phyloP scores from a whole-genome alignment of 2,797 vertebrate genomes.

The Aplochiton taeniatus region DNA sequence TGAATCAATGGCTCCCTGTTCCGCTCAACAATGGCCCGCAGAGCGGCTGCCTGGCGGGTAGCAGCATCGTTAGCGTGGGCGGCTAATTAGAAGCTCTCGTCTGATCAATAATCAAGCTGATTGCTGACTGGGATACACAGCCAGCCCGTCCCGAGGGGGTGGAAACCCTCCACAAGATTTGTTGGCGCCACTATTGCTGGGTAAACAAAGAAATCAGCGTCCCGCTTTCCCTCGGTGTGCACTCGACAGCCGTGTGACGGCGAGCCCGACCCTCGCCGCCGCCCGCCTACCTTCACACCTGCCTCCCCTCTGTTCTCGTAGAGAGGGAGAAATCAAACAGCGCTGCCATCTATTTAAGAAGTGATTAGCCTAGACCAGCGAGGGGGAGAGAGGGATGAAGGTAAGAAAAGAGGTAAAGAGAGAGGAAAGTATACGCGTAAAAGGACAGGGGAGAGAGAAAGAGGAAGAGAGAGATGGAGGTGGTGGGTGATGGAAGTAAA shows the following conservation, averaged over 20 bases:
- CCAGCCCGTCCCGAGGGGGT: conserved; percentile 49
- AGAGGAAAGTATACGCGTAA: neutral
- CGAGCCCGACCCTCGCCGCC: conserved; percentile 2
- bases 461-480: conserved; percentile 29
- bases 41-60: conserved; percentile 42
- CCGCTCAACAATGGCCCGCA: conserved; percentile 59
- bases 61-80: conserved; percentile 68
- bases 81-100: conserved; percentile 72
- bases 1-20: conserved; percentile 69
- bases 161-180: conserved; percentile 67
- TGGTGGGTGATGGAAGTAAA: conserved; percentile 63
- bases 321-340: conserved; percentile 52
- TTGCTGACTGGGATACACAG: conserved; percentile 69
- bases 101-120: conserved; percentile 76
- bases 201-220: conserved; percentile 74
- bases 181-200: conserved; percentile 63
- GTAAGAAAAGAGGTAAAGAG: neutral
- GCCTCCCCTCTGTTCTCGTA: conserved; percentile 35
- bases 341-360: conserved; percentile 65
- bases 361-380: conserved; percentile 71
- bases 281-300: neutral
- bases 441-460: conserved; percentile 23
- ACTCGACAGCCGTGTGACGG: conserved; percentile 56
- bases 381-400: conserved; percentile 33
- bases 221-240: conserved; percentile 22